Conservation (phyloP, 2,888 invertebrate species). For the Abrostola tripartita region DNA sequence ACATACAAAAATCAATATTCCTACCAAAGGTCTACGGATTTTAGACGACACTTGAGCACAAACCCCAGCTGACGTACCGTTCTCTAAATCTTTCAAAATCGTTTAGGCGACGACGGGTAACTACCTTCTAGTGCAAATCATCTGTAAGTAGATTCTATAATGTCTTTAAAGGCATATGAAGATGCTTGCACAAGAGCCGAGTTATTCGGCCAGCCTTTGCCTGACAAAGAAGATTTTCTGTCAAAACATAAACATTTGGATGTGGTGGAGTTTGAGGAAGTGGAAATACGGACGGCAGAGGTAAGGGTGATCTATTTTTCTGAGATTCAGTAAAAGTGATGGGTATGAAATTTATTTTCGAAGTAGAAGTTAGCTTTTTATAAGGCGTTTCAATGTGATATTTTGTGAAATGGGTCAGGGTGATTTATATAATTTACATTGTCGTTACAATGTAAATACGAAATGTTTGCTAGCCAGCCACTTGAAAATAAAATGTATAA, state of each 20-base stretch:
- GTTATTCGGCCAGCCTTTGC: slow-evolving; percentile 91
- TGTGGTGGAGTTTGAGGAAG: slow-evolving; percentile 87
- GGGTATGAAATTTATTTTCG: too few relatives aligned
- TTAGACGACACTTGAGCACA: slow-evolving; percentile 42
- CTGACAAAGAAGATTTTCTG: slow-evolving; percentile 90
- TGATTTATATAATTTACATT: neutral
- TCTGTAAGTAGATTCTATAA: slow-evolving; percentile 59
- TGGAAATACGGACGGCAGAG: slow-evolving; percentile 82
- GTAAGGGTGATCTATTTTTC: slow-evolving; percentile 53
- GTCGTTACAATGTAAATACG: neutral
- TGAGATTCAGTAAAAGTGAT: too few relatives aligned
- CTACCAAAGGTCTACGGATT: slow-evolving; percentile 47
- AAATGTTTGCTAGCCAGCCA: neutral
- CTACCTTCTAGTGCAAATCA: slow-evolving; percentile 19
- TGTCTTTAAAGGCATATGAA: slow-evolving; percentile 91
- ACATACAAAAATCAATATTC: slow-evolving; percentile 63
- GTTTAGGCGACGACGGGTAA: slow-evolving; percentile 2
- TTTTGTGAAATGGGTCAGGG: neutral
- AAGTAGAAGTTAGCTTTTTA: too few relatives aligned
- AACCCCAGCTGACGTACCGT: slow-evolving; percentile 19
- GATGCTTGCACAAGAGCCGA: slow-evolving; percentile 94
- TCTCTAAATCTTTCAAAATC: neutral
- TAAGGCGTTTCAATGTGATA: too few relatives aligned
- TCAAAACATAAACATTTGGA: slow-evolving; percentile 86
- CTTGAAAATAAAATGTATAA: neutral